Evolutionary conservation across 2,113 vertebrate genomes (phyloP).

Genomic region (Sebastes fasciatus): DNA sequence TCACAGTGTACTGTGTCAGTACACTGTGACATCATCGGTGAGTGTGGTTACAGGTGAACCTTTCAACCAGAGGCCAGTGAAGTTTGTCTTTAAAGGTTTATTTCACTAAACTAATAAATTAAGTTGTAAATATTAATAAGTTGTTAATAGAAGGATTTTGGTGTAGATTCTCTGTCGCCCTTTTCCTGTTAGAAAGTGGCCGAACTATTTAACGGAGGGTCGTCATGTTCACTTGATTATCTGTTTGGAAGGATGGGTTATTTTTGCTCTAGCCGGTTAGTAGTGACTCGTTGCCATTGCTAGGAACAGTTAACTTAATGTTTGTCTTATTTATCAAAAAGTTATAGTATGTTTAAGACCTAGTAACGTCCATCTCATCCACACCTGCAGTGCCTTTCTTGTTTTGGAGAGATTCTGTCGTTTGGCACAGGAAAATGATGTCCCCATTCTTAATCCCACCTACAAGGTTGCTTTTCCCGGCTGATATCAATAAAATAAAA

Average conservation of each 20-base stretch:
- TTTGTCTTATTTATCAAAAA: neutral
- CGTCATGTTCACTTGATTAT: neutral
- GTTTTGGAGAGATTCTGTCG: neutral
- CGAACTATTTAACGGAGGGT: neutral
- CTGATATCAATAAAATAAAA: too few species aligned
- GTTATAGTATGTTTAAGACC: too few species aligned
- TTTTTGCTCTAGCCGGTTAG: neutral
- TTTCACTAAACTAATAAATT: too few species aligned
- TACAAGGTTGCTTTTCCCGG: too few species aligned
- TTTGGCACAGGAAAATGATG: neutral
- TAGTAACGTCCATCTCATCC: neutral
- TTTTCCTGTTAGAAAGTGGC: neutral
- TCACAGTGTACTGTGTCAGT: neutral
- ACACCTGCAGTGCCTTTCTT: neutral
- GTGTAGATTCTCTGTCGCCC: neutral
- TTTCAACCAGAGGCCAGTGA: neutral
- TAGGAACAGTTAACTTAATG: neutral
- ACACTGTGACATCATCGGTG: neutral
- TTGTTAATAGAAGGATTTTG: neutral
- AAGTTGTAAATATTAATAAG: too few species aligned
- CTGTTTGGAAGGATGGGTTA: neutral
- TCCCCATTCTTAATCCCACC: too few species aligned
- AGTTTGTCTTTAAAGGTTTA: too few species aligned
- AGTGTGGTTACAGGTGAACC: neutral
- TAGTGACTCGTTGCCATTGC: neutral